These are phyloP conservation scores for Microcebus ravelobensis DNA, from an alignment of 2,113 vertebrate genomes.

Conservation along the genomic window DNA sequence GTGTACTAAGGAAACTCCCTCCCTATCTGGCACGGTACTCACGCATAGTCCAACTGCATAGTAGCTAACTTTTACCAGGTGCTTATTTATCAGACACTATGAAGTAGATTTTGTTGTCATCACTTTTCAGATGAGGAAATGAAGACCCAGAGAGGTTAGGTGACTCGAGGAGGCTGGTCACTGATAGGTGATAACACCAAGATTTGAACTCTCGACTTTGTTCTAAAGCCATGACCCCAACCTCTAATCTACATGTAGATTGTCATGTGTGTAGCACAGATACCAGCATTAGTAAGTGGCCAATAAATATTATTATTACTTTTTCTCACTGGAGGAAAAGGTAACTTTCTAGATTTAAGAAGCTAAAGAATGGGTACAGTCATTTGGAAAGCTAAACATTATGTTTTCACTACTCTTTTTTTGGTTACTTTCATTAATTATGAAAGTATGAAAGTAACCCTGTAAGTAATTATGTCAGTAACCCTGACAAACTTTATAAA, in stretches of 20 bases:
- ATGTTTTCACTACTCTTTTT: background rate
- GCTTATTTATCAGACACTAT: background rate
- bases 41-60: background rate
- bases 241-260: background rate
- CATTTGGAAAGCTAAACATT: constrained; percentile 27
- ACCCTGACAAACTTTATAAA: background rate
- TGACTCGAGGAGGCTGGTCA: background rate
- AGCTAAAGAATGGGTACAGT: background rate
- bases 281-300: background rate
- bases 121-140: constrained; percentile 1
- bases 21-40: background rate
- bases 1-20: background rate
- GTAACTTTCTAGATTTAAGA: constrained; percentile 18
- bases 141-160: background rate
- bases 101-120: background rate
- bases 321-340: constrained; percentile 19
- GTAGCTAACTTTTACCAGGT: background rate
- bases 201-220: background rate
- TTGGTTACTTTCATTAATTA: background rate
- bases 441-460: too few relatives aligned
- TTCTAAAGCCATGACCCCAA: background rate
- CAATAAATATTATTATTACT: background rate
- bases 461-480: too few relatives aligned
- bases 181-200: background rate
- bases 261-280: background rate